phyloP scores from a whole-genome alignment of 2,888 invertebrate species.

The Sinopyrophorus schimmeli region DNA sequence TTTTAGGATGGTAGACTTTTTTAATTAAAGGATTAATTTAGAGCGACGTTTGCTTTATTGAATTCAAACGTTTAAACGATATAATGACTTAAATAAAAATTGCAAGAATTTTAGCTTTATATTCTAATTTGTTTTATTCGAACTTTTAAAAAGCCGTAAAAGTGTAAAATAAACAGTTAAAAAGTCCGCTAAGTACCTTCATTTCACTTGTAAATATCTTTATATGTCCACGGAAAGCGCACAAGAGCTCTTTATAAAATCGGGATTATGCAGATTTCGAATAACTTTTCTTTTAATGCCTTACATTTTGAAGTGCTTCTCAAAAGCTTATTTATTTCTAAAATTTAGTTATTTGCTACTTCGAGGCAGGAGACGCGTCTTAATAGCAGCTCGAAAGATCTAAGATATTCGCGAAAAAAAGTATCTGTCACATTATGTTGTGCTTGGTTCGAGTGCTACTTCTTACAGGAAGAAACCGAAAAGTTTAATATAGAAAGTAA shows the following conservation, averaged over 20 bases:
- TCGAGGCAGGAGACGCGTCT: constrained; percentile 3
- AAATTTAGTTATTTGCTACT: constrained; percentile 29
- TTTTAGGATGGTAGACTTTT: too few species aligned
- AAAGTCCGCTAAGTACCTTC: constrained; percentile 51
- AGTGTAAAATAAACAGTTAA: constrained; percentile 43
- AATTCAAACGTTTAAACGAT: too few species aligned
- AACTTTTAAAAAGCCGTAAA: constrained; percentile 37
- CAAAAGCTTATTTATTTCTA: constrained; percentile 33
- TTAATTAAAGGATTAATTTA: too few species aligned
- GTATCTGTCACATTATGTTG: constrained; percentile 5
- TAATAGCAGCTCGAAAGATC: constrained; percentile 4
- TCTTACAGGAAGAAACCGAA: constrained; percentile 22
- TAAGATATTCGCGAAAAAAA: constrained; percentile 5
- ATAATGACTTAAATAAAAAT: too few species aligned
- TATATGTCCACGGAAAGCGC: constrained; percentile 41
- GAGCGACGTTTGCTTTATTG: too few species aligned
- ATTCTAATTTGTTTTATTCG: constrained; percentile 31
- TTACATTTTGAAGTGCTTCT: constrained; percentile 42
- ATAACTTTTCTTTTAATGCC: constrained; percentile 56
- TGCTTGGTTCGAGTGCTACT: constrained; percentile 14
- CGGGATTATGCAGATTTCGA: constrained; percentile 55
- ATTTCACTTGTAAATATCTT: constrained; percentile 54
- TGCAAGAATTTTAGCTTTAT: constrained; percentile 8
- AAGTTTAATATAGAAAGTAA: constrained; percentile 34
- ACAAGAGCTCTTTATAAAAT: constrained; percentile 42